A percentile compares a stretch with the other conserved stretches of the same genome.
These are phyloP conservation scores for Poicephalus gulielmi DNA, from an alignment of 2,113 vertebrate species.

Conservation along the genomic window DNA sequence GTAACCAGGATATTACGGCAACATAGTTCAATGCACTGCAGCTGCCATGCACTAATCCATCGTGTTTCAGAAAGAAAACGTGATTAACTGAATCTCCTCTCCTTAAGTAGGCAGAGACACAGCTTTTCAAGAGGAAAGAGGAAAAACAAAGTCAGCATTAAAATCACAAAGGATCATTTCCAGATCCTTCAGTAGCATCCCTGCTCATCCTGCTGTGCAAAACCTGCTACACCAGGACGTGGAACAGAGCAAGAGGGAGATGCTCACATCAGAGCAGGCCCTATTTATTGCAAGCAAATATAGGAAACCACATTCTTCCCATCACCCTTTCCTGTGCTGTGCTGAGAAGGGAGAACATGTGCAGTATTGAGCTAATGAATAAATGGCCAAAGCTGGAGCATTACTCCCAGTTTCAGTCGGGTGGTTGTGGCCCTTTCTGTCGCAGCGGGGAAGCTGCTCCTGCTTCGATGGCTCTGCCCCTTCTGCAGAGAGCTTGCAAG, in stretches of 20 bases:
- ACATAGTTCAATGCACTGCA: neutral
- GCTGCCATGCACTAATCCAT: neutral
- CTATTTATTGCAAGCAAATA: neutral
- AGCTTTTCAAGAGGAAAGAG: neutral
- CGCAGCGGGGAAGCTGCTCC: accelerated
- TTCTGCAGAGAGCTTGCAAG: neutral
- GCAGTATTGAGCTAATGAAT: neutral
- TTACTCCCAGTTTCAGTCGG: neutral
- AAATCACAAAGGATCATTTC: neutral
- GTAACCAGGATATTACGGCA: neutral
- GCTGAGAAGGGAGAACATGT: neutral
- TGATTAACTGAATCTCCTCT: neutral
- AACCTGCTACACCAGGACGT: neutral
- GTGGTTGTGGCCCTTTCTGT: neutral
- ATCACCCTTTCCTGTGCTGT: neutral
- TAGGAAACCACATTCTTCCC: neutral
- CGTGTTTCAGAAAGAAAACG: neutral
- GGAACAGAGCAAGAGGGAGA: neutral
- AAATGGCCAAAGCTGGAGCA: neutral
- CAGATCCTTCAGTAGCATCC: neutral
- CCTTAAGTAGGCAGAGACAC: neutral
- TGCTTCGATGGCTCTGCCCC: neutral
- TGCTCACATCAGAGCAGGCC: neutral
- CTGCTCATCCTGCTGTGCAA: neutral
- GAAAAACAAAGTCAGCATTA: neutral